Conservation (phyloP, 2,113 vertebrate genomes). For the Romanogobio albipinnatus region DNA sequence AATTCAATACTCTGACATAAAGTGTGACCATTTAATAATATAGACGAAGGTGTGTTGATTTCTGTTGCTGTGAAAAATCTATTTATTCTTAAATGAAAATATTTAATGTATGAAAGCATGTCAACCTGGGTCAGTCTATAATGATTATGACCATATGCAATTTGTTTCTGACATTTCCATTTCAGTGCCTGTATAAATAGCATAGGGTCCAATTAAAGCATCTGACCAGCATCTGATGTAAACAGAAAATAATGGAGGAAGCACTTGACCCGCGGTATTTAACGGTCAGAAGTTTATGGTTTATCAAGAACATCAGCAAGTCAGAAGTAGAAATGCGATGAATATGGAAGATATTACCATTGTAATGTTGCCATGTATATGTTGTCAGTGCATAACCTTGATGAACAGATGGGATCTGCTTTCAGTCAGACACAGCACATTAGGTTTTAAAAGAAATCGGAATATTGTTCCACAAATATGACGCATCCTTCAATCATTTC, state of each 20-base stretch:
- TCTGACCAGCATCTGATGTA: neutral
- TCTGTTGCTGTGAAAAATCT: neutral
- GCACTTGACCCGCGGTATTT: neutral
- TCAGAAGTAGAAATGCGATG: slow-evolving; percentile 32
- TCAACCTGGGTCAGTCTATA: neutral
- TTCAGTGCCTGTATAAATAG: neutral
- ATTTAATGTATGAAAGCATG: neutral
- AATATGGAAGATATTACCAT: slow-evolving; percentile 21
- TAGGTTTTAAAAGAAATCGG: slow-evolving; percentile 64
- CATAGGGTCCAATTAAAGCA: neutral
- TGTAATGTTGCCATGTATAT: neutral
- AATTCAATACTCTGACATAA: neutral
- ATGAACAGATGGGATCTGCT: slow-evolving; percentile 27
- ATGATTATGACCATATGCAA: neutral
- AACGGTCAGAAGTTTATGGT: slow-evolving; percentile 22
- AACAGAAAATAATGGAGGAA: neutral
- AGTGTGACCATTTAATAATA: neutral
- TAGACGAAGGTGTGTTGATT: neutral
- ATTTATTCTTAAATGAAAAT: neutral
- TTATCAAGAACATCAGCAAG: slow-evolving; percentile 9
- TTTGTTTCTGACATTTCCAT: slow-evolving; percentile 11
- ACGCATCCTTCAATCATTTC: slow-evolving; percentile 66
- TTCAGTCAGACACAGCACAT: slow-evolving; percentile 22
- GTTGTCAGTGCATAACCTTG: slow-evolving; percentile 20
- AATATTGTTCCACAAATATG: slow-evolving; percentile 60